Evolutionary conservation across 2,888 invertebrate species (phyloP).

Genomic region (Sinelater perroti): DNA sequence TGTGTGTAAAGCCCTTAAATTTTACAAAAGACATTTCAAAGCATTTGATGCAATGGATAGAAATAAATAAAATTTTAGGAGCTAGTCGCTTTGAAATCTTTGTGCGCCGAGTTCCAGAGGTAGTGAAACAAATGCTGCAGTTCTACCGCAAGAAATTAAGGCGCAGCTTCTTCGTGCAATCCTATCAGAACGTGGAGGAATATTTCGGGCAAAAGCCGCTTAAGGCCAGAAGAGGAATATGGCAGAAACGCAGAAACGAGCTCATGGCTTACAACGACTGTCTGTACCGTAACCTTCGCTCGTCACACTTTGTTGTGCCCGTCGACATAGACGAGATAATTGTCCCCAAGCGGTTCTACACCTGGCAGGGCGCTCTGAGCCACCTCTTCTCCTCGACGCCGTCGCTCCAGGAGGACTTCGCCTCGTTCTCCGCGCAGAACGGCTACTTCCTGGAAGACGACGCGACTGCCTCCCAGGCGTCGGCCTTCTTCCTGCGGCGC

Average conservation of each 20-base stretch:
- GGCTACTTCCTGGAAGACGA: constrained; percentile 62
- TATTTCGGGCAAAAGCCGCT: constrained; percentile 13
- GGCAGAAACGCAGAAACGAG: constrained; percentile 77
- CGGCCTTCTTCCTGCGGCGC: constrained; percentile 47
- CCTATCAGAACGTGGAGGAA: constrained; percentile 25
- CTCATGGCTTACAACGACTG: constrained; percentile 81
- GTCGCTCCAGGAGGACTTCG: constrained; percentile 49
- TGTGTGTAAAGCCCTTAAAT: constrained; percentile 78
- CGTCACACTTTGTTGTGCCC: constrained; percentile 72
- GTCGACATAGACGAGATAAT: constrained; percentile 80
- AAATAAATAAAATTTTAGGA: constrained; percentile 72
- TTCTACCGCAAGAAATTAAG: constrained; percentile 61
- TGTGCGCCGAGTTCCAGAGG: constrained; percentile 67
- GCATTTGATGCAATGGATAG: constrained; percentile 75
- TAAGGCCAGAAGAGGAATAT: constrained; percentile 57
- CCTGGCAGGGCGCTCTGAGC: constrained; percentile 67
- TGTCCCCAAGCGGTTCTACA: constrained; percentile 68
- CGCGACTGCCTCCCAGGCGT: constrained; percentile 26
- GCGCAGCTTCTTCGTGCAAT: constrained; percentile 4
- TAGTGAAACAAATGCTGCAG: constrained; percentile 65
- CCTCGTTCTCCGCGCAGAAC: constrained; percentile 72
- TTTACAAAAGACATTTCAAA: constrained; percentile 70
- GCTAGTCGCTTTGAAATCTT: constrained; percentile 74
- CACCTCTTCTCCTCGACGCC: constrained; percentile 50
- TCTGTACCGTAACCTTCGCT: constrained; percentile 74